Base-by-base conservation (phyloP, 2,888 invertebrate genomes). In the Cylloceria caligata region DNA sequence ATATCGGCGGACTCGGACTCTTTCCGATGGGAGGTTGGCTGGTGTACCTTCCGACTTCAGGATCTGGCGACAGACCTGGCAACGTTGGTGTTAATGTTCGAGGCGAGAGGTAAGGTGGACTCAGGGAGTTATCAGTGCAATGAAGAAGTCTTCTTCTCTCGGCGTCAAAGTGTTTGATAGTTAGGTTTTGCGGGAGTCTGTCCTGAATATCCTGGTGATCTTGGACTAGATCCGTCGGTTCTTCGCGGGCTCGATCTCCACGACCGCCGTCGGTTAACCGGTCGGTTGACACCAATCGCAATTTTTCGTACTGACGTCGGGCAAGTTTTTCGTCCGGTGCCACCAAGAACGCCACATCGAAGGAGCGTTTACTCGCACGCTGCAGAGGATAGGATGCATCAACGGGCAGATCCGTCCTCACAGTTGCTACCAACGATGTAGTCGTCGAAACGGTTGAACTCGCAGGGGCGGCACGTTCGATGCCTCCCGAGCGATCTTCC, bases 291-390 rank as follows among this genome's bases (percentile, higher is more conserved):
- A 89, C 86, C 34, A 91, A 69, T 19, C 90, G 82, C 80, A 75
- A 71, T 85, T 94, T 93, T 82, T 95, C 95, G 64, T 93, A 94
- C 85, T 94, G 94, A 87, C 95, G 95, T 62, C 95, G 94, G 71
- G 96, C 95, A 62, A 96, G 93, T 88, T 96, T 96, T 83, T 97
- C 97, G 90, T 97, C 97, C 0, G 97, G 97, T 92, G 97, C 96
- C 94, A 98, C 97, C 30, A 98, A 93, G 88, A 98, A 98, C 0
- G 98, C 98, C 9, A 98, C 98, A 91, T 98, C 98, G 90, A 98
- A 98, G 0, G 97, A 96, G 16, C 98, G 94, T 89, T 98, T 98
- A n/a, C 93, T 85, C 47, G 86, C 94, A 3, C 92, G 89, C 30
- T 91, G 92, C 2, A 91, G 78, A 11, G 92, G 92, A 74, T 92